Evolutionary conservation across 2,888 invertebrate genomes (phyloP), one percentile per base, ranked within the genome.

Genomic region (Arenicola marina): DNA sequence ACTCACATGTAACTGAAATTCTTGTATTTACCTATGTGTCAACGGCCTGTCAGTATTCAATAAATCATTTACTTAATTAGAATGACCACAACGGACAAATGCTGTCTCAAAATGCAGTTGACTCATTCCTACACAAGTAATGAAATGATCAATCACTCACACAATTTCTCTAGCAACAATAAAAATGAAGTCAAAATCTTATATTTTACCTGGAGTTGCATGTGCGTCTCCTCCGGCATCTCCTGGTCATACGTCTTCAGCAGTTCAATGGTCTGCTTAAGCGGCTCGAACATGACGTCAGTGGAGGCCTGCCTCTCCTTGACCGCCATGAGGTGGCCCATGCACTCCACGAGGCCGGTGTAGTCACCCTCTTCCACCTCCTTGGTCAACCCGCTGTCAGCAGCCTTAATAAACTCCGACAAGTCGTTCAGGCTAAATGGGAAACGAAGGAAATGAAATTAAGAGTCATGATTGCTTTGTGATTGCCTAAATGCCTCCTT

Each of bases 161-260:
- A n/a, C n/a, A n/a, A n/a, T n/a, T n/a, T n/a, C n/a, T n/a, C n/a
- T n/a, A n/a, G n/a, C n/a, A n/a, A n/a, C n/a, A n/a, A n/a, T n/a
- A n/a, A n/a, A n/a, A n/a, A n/a, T n/a, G n/a, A n/a, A n/a, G n/a
- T n/a, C n/a, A n/a, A n/a, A n/a, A n/a, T n/a, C n/a, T n/a, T n/a
- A n/a, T n/a, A n/a, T n/a, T 7, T 31, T 28, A 89, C 90, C 86
- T 91, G 90, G 48, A 97, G 85, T 68, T 95, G 87, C 3, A 93
- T 91, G 80, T 95, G 95, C 0, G 96, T 93, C 86, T 95, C 94
- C 84, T 97, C 96, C 0, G 96, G 93, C 78, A 97, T 92, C 81
- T 97, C 96, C 88, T 95, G 94, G 76, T 95, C 95, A 79, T 96
- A 97, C 76, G 92, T 92, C 83, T 94, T 94, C 1, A 97, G 85